Evolutionary conservation across 2,888 invertebrate species (phyloP), one percentile per base, ranked within the genome.

Genomic region (Apotomis turbidana): DNA sequence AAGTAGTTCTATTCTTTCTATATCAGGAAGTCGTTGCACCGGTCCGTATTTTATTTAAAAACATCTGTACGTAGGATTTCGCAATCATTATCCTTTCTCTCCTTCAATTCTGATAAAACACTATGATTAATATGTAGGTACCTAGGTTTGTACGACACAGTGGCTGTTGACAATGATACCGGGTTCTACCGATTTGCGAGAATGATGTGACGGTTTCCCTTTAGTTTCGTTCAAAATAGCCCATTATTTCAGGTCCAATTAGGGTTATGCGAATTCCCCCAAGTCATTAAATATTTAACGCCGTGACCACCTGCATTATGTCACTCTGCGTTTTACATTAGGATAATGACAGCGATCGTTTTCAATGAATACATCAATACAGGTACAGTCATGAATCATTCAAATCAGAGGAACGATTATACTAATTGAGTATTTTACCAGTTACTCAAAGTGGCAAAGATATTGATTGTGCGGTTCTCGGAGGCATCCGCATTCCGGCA

Each of bases 401-500:
- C 13, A 61, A 61, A 67, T 61, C 55, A 49, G n/a, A 51, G n/a
- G 38, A 71, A 71, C 44, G 51, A 57, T 44, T 52, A 64, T 55
- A 46, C 57, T 66, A 70, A 59, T 60, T 44, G 54, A 70, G 64
- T 66, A 49, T 66, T 69, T 70, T 75, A 71, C 70, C 38, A 66
- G 66, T 67, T 73, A 73, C 70, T 73, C 73, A 70, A 62, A 73
- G 64, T 67, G 62, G 55, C 51, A 67, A 51, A 68, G 67, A 70
- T 70, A 73, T 71, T 73, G 80, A 83, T 83, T 78, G 80, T 83
- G 81, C 82, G 82, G 85, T 87, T 87, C 87, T 85, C 80, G 85
- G 87, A 86, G 86, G 83, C 86, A 87, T 91, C 90, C 90, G 89
- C 91, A 92, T 92, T 91, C 92, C 89, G 81, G 82, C 84, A 89